Evolutionary conservation across 2,888 invertebrate species (phyloP).

Genomic region (Pollenia griseotomentosa): DNA sequence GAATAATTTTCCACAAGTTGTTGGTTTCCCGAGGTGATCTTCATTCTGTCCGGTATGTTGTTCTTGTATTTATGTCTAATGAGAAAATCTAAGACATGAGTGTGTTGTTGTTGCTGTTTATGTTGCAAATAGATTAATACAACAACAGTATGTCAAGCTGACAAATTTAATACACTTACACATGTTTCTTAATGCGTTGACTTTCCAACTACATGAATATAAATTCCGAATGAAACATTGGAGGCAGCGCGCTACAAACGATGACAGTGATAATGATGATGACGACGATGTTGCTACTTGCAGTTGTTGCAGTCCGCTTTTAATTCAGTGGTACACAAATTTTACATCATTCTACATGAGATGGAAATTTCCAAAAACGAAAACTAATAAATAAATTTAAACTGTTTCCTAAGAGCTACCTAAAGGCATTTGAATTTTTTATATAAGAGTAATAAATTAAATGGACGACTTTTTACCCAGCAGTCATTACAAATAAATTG

Average conservation of each 20-base stretch:
- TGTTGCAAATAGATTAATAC: slow-evolving; percentile 46
- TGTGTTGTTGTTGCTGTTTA: background rate
- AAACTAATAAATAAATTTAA: background rate
- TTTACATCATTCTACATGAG: background rate
- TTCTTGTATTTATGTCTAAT: background rate
- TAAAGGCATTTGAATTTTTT: background rate
- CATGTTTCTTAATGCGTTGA: slow-evolving; percentile 69
- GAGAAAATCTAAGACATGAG: slow-evolving; percentile 22
- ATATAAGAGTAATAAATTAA: too few species aligned
- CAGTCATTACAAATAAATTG: too few species aligned
- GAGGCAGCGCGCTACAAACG: slow-evolving; percentile 27
- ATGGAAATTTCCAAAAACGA: background rate
- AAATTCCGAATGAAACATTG: slow-evolving; percentile 39
- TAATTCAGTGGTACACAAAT: slow-evolving; percentile 1
- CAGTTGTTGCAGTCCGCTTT: slow-evolving; percentile 19
- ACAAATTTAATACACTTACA: slow-evolving; percentile 69
- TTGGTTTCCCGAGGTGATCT: slow-evolving; percentile 22
- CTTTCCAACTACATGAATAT: slow-evolving; percentile 51
- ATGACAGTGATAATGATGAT: slow-evolving; percentile 49
- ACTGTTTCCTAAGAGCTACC: background rate
- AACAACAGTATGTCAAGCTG: slow-evolving; percentile 64
- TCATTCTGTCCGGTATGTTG: slow-evolving; percentile 7
- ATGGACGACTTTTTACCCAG: too few species aligned
- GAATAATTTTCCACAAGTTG: slow-evolving; percentile 45
- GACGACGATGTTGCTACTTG: slow-evolving; percentile 22